Evolutionary conservation across 2,888 invertebrate species (phyloP), one percentile per base, ranked within the genome.

Genomic region (Athalia cordata): DNA sequence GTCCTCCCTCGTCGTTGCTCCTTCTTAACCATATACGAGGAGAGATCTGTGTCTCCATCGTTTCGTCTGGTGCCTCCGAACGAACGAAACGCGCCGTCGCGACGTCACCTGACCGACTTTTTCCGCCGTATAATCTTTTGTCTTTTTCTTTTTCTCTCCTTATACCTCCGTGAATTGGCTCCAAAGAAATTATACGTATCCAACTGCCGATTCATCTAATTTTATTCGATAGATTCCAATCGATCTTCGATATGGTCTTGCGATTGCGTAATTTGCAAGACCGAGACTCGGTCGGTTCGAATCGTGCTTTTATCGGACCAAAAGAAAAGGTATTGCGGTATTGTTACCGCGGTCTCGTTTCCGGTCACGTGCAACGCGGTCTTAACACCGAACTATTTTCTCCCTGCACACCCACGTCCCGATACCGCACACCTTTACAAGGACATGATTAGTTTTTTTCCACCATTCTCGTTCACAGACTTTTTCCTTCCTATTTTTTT

Each of bases 1-100:
- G 82, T 83, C 77, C 80, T 79, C 77, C 70, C 77, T 77, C 70
- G 77, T 79, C 76, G 77, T 75, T 67, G 72, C 76, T 65, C 76
- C 59, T 64, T 47, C 67, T 59, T 68, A 68, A 68, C 68, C 68
- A 55, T 52, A 29, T 47, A 55, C 50, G 52, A 59, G 45, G 57
- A 59, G 59, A 13, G 47, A 59, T 59, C 59, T 47, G 59, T 45
- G 47, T 50, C 50, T 68, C 68, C 15, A 57, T 13, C 52, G 15
- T 50, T 6, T 49, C 4, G 8, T 15, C 29, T 13, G 6, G n/a
- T 61, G 9, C 6, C 15, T n/a, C 52, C 13, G 45, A 13, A 59
- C n/a, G 57, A 59, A 72, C 15, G 43, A 29, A 29, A 29, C 29
- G 29, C 29, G 29, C 29, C 29, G 29, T 29, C 29, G 29, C 29